Percentiles rank a stretch among this genome's conserved stretches.
Evolutionary conservation across 2,113 vertebrate genomes (phyloP).

Genomic region (Petroica traversi): DNA sequence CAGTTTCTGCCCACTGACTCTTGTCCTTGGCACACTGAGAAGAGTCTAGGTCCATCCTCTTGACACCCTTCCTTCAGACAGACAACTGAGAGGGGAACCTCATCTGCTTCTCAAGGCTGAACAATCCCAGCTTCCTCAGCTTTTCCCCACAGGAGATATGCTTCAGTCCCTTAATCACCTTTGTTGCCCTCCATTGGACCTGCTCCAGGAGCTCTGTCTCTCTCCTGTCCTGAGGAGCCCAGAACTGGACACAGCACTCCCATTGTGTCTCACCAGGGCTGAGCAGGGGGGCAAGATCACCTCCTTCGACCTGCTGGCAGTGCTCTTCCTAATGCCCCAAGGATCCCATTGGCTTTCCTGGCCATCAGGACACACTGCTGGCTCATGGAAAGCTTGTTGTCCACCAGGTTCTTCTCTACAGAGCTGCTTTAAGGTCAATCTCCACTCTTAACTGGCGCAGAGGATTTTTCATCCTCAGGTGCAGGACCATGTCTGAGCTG

Average conservation of each 20-base stretch:
- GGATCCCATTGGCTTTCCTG: background rate
- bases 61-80: background rate
- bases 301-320: background rate
- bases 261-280: background rate
- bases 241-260: background rate
- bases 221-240: background rate
- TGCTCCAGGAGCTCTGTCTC: accelerated
- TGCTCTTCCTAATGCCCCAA: background rate
- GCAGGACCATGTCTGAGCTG: background rate
- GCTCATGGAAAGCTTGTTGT: background rate
- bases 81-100: background rate
- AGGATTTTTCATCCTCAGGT: accelerated
- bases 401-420: background rate
- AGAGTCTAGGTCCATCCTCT: background rate
- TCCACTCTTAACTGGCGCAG: background rate
- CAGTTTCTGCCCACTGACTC: background rate
- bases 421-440: background rate
- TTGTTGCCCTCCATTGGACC: background rate
- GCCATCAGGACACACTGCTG: background rate
- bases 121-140: background rate
- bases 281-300: background rate
- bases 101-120: background rate
- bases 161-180: background rate
- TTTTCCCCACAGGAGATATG: background rate
- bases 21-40: background rate